Evolutionary conservation across 1,140 invertebrate species (phyloP).

Genomic region (Calliphora vicina): DNA sequence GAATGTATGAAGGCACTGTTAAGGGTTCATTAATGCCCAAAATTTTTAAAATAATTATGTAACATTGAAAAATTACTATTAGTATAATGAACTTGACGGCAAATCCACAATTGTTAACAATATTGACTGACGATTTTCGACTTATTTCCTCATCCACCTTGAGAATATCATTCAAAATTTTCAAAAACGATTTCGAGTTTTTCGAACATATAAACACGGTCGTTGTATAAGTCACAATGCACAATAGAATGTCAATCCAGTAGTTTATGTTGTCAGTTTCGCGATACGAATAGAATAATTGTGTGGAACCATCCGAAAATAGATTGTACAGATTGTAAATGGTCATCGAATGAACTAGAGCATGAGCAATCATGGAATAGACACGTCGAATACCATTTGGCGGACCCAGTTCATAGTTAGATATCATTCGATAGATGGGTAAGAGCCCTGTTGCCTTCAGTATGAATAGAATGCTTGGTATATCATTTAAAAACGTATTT

Average conservation of each 20-base stretch:
- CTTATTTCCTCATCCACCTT: constrained; percentile 53
- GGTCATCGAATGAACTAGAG: constrained; percentile 53
- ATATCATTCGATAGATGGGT: constrained; percentile 55
- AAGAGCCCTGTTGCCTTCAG: constrained; percentile 54
- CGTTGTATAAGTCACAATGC: constrained; percentile 50
- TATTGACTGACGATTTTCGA: constrained; percentile 44
- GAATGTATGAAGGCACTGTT: constrained; percentile 51
- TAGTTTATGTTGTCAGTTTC: constrained; percentile 61
- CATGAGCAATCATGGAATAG: constrained; percentile 55
- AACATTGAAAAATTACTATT: constrained; percentile 50
- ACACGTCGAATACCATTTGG: constrained; percentile 52
- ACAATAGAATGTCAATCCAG: constrained; percentile 57
- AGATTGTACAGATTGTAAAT: constrained; percentile 58
- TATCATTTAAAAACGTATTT: constrained; percentile 50
- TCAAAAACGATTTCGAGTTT: constrained; percentile 52
- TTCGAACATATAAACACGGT: constrained; percentile 52
- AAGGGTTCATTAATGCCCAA: constrained; percentile 41
- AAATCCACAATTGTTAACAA: constrained; percentile 50
- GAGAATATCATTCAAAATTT: constrained; percentile 57
- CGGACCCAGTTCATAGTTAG: constrained; percentile 53
- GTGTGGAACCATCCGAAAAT: constrained; percentile 47
- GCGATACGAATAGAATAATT: constrained; percentile 53
- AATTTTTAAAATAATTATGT: constrained; percentile 52
- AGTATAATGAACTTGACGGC: constrained; percentile 52
- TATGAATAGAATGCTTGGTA: constrained; percentile 49